Evolutionary conservation across 92 coral and sea anemone species (phyloP).

Genomic region (Plumapathes pennacea): DNA sequence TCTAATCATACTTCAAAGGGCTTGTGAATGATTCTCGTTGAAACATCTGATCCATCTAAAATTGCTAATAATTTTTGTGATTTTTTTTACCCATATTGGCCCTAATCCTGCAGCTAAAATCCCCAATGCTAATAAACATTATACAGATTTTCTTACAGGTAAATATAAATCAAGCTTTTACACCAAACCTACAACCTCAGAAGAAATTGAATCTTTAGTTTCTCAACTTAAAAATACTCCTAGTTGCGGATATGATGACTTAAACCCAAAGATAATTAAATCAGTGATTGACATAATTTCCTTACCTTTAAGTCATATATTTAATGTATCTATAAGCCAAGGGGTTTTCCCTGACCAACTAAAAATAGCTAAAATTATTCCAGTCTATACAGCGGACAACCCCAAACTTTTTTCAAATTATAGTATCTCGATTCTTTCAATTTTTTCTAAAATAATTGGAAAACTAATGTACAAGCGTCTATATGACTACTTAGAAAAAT

Average conservation of each 20-base stretch:
- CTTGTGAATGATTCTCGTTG: too few relatives aligned
- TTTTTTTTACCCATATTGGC: not conserved
- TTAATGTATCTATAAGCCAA: not conserved
- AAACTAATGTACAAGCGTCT: slow-evolving; percentile 4
- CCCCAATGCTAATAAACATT: not conserved
- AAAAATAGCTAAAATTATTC: not conserved
- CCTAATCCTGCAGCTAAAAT: slow-evolving; percentile 1
- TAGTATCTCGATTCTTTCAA: not conserved
- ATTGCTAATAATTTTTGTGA: not conserved
- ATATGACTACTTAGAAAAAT: not conserved
- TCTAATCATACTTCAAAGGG: too few relatives aligned
- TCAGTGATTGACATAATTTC: not conserved
- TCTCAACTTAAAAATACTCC: not conserved
- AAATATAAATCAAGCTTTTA: not conserved
- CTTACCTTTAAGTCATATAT: not conserved
- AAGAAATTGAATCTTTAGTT: not conserved
- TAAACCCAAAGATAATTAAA: not conserved
- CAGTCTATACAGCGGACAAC: not conserved
- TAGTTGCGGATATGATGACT: not conserved
- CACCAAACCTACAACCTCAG: not conserved
- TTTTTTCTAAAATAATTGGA: not conserved
- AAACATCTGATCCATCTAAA: not conserved
- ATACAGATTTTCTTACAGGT: not conserved
- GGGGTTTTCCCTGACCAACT: not conserved
- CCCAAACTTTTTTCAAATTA: not conserved